phyloP scores from a whole-genome alignment of 2,888 invertebrate genomes.

The Itoplectis maculator region DNA sequence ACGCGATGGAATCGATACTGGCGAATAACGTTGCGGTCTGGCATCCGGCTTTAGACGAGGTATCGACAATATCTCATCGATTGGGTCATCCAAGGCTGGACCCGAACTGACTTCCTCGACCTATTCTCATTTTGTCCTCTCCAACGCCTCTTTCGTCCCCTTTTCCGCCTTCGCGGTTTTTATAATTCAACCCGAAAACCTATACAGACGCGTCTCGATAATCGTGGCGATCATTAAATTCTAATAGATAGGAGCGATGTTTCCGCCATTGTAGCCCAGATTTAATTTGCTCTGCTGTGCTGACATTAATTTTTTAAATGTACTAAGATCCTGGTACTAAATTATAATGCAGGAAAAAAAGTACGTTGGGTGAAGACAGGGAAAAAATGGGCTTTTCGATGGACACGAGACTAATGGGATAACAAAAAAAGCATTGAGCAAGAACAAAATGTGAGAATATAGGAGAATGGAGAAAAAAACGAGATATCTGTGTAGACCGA shows the following conservation, averaged over 20 bases:
- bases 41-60: constrained; percentile 37
- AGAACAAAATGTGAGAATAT: too few relatives aligned
- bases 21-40: constrained; percentile 32
- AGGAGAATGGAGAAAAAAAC: too few relatives aligned
- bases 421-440: too few relatives aligned
- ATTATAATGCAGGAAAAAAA: too few relatives aligned
- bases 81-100: constrained; percentile 32
- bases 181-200: neutral
- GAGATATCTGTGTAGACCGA: too few relatives aligned
- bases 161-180: neutral
- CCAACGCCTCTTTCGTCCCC: constrained; percentile 1
- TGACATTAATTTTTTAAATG: too few relatives aligned
- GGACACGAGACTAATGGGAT: too few relatives aligned
- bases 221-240: neutral
- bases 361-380: too few relatives aligned
- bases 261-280: neutral
- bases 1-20: constrained; percentile 49
- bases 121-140: constrained; percentile 10
- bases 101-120: constrained; percentile 12
- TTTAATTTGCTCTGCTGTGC: neutral
- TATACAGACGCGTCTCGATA: neutral
- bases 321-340: too few relatives aligned
- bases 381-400: too few relatives aligned
- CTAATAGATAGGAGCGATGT: neutral
- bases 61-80: constrained; percentile 67